Evolutionary conservation across 2,888 invertebrate species (phyloP), one percentile per base, ranked within the genome.

Genomic region (Gisinianus flammeolus): DNA sequence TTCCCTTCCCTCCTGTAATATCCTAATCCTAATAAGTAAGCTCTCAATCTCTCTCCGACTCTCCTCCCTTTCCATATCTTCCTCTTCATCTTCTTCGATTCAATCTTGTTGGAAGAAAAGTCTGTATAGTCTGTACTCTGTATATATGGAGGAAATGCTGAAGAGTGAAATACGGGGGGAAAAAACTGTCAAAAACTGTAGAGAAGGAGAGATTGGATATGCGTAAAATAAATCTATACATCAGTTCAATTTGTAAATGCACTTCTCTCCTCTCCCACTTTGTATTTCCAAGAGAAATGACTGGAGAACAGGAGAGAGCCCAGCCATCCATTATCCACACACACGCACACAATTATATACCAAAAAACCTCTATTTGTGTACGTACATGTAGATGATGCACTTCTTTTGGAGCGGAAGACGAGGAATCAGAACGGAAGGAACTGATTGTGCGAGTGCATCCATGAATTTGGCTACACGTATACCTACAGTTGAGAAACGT

Each of bases 221-320:
- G 44, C 44, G 44, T 12, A 44, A 12, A 44, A 44, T 16, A 44
- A 12, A 44, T 16, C 44, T 44, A 44, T 44, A 44, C 19, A 44
- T 58, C 56, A n/a, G 56, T 58, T 58, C 56, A 58, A 58, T 58
- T 58, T 58, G 56, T 58, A 58, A 58, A 58, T 6, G 56, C 56
- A 58, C 24, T 24, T 58, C 4, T 58, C 22, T 24, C 22, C 24
- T n/a, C n/a, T 24, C n/a, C 16, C 22, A 58, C 22, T 58, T 58
- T 58, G n/a, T 58, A 12, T 44, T 44, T 44, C 44, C 12, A 44
- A 44, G 44, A 44, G n/a, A 44, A 44, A 44, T 19, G 44, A 44
- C 44, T 19, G 12, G 16, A 44, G 12, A 44, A 19, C 44, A 44
- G 44, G 12, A 44, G 44, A 44, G 44, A 35, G 5, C n/a, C 12